These are phyloP conservation scores for Idaea dimidiata DNA, from an alignment of 2,888 invertebrate species.

Conservation along the genomic window DNA sequence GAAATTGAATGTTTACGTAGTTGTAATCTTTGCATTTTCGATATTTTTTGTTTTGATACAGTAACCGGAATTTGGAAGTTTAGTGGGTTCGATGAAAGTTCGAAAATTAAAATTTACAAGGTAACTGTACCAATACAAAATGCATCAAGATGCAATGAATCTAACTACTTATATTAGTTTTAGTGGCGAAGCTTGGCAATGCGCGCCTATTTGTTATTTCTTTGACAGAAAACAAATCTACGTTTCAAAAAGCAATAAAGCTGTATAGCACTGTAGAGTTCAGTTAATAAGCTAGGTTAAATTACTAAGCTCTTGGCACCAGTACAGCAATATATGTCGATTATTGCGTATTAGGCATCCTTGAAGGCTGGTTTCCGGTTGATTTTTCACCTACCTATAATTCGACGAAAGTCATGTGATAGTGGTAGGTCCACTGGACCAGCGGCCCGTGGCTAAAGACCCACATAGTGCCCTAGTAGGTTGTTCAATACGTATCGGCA, in stretches of 20 bases:
- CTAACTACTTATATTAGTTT: constrained; percentile 6
- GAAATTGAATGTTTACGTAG: background rate
- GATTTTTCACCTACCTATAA: background rate
- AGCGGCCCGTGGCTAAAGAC: constrained; percentile 13
- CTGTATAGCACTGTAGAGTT: background rate
- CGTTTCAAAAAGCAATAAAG: background rate
- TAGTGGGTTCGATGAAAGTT: background rate
- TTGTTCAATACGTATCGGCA: constrained; percentile 6
- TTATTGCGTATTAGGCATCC: background rate
- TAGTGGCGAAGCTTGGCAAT: constrained; percentile 14
- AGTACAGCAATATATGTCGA: constrained; percentile 5
- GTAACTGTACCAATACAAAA: constrained; percentile 12
- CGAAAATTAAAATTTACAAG: constrained; percentile 3
- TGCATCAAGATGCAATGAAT: constrained; percentile 13
- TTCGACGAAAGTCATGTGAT: background rate
- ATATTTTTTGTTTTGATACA: constrained; percentile 3
- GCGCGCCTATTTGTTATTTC: constrained; percentile 12
- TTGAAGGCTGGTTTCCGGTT: constrained; percentile 2
- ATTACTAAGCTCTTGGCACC: background rate
- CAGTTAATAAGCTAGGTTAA: constrained; percentile 1
- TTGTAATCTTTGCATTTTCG: constrained; percentile 1
- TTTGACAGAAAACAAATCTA: too few species aligned
- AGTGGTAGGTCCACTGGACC: background rate
- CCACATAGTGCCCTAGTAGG: constrained; percentile 9
- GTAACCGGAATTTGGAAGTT: background rate